Evolutionary conservation across 2,888 invertebrate genomes (phyloP), one percentile per base, ranked within the genome.

Genomic region (Carpatolechia fugitivella): DNA sequence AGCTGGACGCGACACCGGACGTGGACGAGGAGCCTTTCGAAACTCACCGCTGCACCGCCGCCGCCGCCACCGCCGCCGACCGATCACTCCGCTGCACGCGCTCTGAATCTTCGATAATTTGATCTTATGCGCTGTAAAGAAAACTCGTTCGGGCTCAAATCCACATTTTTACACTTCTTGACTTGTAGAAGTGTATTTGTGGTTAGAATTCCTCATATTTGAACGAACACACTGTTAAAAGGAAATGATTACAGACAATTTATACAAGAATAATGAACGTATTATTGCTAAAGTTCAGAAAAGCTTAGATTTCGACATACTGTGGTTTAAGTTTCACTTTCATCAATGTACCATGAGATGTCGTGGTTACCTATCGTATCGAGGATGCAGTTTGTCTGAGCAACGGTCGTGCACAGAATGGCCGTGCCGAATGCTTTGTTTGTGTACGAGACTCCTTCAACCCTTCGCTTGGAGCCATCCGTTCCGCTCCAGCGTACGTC

Each of bases 1-100:
- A 87, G 90, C 81, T 83, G 86, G 85, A 82, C 87, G 87, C 87
- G 87, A 85, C 86, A 82, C 86, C 88, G 88, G 87, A 85, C 88
- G 82, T 76, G 68, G 78, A 73, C 75, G 73, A 78, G 85, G 73
- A 78, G 85, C 83, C 87, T 88, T 88, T 88, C 88, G 85, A 86
- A 89, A 87, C 80, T 69, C 72, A 73, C 79, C 80, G 78, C 68
- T 66, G 66, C 61, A 24, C 24, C 24, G 24, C 24, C 24, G 6
- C 24, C 24, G 72, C 70, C 68, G 33, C n/a, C 33, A 2, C n/a
- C 68, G 70, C 69, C 67, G 65, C 62, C 69, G 66, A 65, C 68
- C 63, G 68, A 68, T 68, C 70, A 69, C 66, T 50, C 49, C 36
- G 35, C 50, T 29, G 38, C 38, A 36, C 35, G 35, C 65, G 62